Evolutionary conservation across 2,113 vertebrate genomes (phyloP), one percentile per base, ranked within the genome.

Genomic region (Pelobates fuscus): DNA sequence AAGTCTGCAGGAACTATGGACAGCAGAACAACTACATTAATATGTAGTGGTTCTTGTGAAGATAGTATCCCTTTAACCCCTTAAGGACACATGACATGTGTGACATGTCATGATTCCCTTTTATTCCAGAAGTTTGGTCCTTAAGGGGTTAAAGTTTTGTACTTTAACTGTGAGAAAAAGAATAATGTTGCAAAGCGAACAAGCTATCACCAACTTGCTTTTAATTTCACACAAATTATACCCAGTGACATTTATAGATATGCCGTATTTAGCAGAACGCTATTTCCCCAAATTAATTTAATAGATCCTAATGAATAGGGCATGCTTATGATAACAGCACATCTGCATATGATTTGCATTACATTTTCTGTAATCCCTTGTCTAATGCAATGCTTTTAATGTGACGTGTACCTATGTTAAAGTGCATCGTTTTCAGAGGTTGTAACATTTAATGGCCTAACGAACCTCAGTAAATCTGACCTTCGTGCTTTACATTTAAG

Each of bases 221-320:
- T 74, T 66, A 27, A 21, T 74, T 66, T 58, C 30, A 25, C 71
- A 55, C 17, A 66, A 74, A 57, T 74, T 74, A 74, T 55, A 27
- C 44, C 27, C 21, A 25, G 62, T 58, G 62, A 49, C 71, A 74
- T 74, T 74, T 74, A 65, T 74, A 74, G 71, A 43, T 25, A 65
- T 64, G 32, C 61, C 23, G 18, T 74, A 65, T 74, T 74, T 65
- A 74, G 61, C 61, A 65, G 64, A 65, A 65, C 61, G 54, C 65
- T 65, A 74, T 65, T 74, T 74, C 26, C 61, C 71, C 61, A 55
- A 61, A 55, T 74, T 74, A 74, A 74, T 74, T 74, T 74, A 74
- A 74, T 66, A 74, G 71, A 64, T 54, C 30, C 24, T 65, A 65
- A 74, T 74, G 61, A 74, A 74, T 64, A 49, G 61, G 71, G 61